Percentiles rank a stretch among this genome's conserved stretches.
phyloP scores from a whole-genome alignment of 2,797 vertebrate species.

The Gorsachius magnificus region DNA sequence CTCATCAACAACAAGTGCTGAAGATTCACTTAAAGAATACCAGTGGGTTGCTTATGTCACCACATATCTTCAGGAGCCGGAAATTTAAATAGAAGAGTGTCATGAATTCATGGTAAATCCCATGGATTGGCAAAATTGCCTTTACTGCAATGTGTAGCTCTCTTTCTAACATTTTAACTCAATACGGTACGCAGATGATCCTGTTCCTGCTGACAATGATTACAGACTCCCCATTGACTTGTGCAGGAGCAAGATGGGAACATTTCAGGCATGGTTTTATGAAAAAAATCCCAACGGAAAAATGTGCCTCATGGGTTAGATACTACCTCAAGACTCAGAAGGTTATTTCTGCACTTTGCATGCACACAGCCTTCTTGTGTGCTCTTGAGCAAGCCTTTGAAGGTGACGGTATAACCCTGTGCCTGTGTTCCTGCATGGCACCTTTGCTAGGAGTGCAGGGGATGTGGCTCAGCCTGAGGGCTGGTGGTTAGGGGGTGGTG shows the following conservation, averaged over 20 bases:
- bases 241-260: background rate
- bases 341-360: background rate
- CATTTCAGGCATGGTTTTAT: background rate
- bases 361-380: background rate
- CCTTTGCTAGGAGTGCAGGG: background rate
- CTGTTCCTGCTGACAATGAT: background rate
- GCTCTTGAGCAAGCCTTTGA: background rate
- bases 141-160: background rate
- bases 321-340: background rate
- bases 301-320: background rate
- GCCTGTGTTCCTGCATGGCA: background rate
- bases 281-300: background rate
- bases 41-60: background rate
- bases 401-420: background rate
- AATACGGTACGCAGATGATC: background rate
- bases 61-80: background rate
- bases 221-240: background rate
- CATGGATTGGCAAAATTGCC: background rate
- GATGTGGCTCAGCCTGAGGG: background rate
- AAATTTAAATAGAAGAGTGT: background rate
- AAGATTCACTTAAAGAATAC: background rate
- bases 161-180: background rate
- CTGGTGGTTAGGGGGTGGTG: background rate
- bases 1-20: background rate
- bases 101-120: background rate